Conservation (phyloP, 2,797 vertebrate genomes). For the Gymnopithys bicolor region DNA sequence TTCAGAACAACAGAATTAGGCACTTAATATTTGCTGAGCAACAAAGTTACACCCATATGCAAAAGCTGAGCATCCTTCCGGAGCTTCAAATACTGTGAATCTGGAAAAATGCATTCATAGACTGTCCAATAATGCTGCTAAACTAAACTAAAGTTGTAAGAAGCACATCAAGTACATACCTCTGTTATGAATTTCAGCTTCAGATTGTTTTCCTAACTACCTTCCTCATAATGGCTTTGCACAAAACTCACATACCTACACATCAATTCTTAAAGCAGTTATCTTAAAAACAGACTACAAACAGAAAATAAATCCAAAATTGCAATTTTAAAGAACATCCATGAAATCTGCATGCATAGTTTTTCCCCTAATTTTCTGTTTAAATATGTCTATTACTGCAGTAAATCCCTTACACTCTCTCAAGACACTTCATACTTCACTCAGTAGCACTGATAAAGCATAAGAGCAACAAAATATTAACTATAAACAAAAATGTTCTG, state of each 20-base stretch:
- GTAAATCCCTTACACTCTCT: not conserved
- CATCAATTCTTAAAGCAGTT: not conserved
- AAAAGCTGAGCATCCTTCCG: not conserved
- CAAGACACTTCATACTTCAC: not conserved
- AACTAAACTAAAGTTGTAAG: not conserved
- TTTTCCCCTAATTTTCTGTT: not conserved
- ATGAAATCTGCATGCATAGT: not conserved
- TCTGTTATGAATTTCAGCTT: not conserved
- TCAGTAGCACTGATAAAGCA: not conserved
- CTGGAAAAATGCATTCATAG: not conserved
- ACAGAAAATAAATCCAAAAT: not conserved
- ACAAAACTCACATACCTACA: not conserved
- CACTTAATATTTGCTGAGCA: not conserved
- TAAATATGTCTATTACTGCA: not conserved
- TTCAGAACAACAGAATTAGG: not conserved
- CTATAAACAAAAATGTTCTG: constrained; percentile 2
- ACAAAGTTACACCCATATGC: not conserved
- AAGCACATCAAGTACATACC: not conserved
- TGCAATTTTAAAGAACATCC: not conserved
- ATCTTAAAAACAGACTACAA: not conserved
- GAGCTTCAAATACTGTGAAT: not conserved
- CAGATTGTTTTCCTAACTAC: not conserved
- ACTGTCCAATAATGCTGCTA: not conserved
- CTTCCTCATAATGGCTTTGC: not conserved
- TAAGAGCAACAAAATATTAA: not conserved